These are phyloP conservation scores for Microctonus hyperodae DNA, from an alignment of 2,888 invertebrate species.

Conservation along the genomic window DNA sequence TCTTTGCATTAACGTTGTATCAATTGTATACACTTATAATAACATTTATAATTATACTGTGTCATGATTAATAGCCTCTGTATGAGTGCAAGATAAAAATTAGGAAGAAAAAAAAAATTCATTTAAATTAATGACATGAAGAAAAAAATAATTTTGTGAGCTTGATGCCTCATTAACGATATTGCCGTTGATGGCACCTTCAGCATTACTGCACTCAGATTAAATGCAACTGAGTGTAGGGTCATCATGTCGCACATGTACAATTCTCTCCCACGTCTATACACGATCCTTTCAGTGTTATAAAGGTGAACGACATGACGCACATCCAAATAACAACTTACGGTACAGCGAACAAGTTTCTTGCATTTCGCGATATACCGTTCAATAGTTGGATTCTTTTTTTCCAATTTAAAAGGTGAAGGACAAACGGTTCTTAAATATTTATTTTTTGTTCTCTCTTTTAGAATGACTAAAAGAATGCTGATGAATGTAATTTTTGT, in stretches of 20 bases:
- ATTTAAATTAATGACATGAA: neutral
- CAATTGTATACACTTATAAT: neutral
- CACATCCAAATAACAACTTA: slow-evolving; percentile 36
- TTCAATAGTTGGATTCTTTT: slow-evolving; percentile 16
- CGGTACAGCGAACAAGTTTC: slow-evolving; percentile 30
- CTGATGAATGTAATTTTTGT: neutral
- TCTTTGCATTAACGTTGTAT: neutral
- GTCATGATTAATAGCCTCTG: neutral
- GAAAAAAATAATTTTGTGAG: neutral
- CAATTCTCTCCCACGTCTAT: slow-evolving; percentile 5
- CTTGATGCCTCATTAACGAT: neutral
- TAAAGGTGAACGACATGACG: slow-evolving; percentile 26
- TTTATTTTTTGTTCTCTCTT: neutral
- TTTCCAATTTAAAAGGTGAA: slow-evolving; percentile 4
- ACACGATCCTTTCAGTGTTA: neutral
- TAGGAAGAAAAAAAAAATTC: neutral
- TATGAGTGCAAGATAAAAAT: too few relatives aligned
- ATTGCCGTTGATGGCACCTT: neutral
- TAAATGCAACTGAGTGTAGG: slow-evolving; percentile 1
- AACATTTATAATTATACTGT: neutral
- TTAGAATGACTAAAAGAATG: neutral
- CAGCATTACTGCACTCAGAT: neutral
- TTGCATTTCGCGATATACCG: slow-evolving; percentile 17
- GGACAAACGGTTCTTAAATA: neutral
- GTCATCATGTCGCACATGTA: slow-evolving; percentile 16